Evolutionary conservation across 2,888 invertebrate genomes (phyloP), one percentile per base, ranked within the genome.

Genomic region (Eudasyphora cyanicolor): DNA sequence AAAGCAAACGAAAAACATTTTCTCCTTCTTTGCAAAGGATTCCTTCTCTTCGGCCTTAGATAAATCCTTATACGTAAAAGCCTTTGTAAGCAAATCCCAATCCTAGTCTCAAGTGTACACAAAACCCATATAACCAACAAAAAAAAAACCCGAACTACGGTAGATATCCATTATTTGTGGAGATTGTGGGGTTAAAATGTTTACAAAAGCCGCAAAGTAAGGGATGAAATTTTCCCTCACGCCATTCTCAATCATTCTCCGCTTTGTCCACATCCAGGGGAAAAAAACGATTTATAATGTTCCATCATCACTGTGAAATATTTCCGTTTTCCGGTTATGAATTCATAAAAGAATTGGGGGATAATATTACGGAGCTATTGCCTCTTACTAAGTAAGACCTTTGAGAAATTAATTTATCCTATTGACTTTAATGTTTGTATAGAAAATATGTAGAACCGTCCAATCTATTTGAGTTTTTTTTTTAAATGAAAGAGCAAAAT

Each of bases 21-120:
- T n/a, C n/a, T 57, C 54, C 27, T 14, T 24, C 14, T 24, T 49
- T 7, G n/a, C 1, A 32, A 4, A 12, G 14, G 45, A 45, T n/a
- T n/a, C n/a, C n/a, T n/a, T n/a, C 45, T 14, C n/a, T 45, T 12
- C n/a, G 2, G n/a, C 32, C 4, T 4, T 32, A 10, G 38, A 38
- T 14, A 14, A 12, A 45, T 45, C 45, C n/a, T 45, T 45, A 45
- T 45, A 2, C 45, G 4, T 35, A 14, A 0, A 49, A 49, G 1
- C 29, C 29, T 27, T 17, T n/a, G n/a, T n/a, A 67, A 27, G 45
- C n/a, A 69, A 29, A 49, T 69, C 29, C 27, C 49, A 49, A 64
- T n/a, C n/a, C n/a, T n/a, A 29, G 49, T 69, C 69, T 49, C 69
- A 29, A 42, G 69, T 49, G 69, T 69, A 29, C 57, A 57, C 27